Evolutionary conservation across 1,140 invertebrate genomes (phyloP).

Genomic region (Procambarus virginalis): DNA sequence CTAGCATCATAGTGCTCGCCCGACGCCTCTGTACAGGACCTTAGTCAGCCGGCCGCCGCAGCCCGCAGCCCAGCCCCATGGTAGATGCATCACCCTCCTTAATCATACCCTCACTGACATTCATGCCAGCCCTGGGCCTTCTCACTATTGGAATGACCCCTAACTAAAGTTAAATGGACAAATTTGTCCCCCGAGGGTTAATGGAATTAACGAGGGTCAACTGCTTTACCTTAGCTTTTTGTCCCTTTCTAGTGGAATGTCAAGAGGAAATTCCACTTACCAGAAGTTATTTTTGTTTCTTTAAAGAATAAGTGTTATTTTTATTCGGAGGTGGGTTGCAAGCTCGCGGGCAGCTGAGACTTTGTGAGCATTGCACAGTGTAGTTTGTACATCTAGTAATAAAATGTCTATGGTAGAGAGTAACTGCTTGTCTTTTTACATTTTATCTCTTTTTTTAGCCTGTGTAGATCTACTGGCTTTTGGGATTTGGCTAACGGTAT

Average conservation of each 20-base stretch:
- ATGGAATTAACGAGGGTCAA: constrained; percentile 23
- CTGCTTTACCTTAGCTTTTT: constrained; percentile 28
- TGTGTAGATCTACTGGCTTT: constrained; percentile 62
- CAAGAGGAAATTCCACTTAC: constrained; percentile 21
- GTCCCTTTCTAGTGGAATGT: constrained; percentile 25
- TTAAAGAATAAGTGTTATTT: constrained; percentile 48
- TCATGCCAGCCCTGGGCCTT: background rate
- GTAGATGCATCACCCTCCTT: constrained; percentile 23
- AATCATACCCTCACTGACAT: background rate
- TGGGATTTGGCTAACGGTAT: constrained; percentile 63
- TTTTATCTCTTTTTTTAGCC: constrained; percentile 61
- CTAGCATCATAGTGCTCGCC: constrained; percentile 63
- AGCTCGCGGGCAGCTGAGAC: constrained; percentile 48
- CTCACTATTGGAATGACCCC: background rate
- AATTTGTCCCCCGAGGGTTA: constrained; percentile 10
- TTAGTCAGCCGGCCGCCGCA: constrained; percentile 54
- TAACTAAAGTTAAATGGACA: constrained; percentile 7
- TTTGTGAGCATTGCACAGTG: constrained; percentile 63
- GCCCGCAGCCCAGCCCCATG: constrained; percentile 35
- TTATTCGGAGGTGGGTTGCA: constrained; percentile 46
- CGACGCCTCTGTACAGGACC: constrained; percentile 67
- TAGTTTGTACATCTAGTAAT: constrained; percentile 65
- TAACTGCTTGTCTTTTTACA: constrained; percentile 64
- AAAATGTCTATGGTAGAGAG: constrained; percentile 65
- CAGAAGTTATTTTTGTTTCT: constrained; percentile 49